Evolutionary conservation across 2,888 invertebrate genomes (phyloP), one percentile per base, ranked within the genome.

Genomic region (Sipunculus nudus): DNA sequence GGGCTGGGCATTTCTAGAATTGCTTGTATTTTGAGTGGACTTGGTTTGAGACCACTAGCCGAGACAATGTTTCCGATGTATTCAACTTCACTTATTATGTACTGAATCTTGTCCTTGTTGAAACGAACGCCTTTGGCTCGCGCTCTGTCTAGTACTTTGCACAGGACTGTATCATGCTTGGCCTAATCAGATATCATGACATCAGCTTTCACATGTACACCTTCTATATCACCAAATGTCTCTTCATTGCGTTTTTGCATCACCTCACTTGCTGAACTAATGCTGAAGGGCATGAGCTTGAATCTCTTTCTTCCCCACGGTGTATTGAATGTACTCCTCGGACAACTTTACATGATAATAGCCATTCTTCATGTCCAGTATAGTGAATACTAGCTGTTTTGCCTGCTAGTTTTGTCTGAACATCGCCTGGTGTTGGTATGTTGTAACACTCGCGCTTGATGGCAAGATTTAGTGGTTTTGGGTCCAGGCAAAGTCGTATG

Each of bases 311-410:
- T 8, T 19, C 65, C 61, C 54, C 49, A 61, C 0, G 66, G 68
- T n/a, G 59, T 67, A 47, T 68, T 57, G 35, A 69, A 71, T 32
- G 68, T 71, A 41, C 32, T 67, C 53, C 4, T 61, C 57, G 35
- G 48, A 53, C 1, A 75, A 41, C 25, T 56, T 61, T 3, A 68
- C 46, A 8, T 66, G 45, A 67, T 70, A 73, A 40, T 66, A 72
- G 0, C 71, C 71, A 48, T 62, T 48, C 39, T 61, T 62, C 46
- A 59, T 59, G 41, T 70, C 65, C 8, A 64, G 38, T 13, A 60
- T 61, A n/a, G 59, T 57, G 41, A 65, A 67, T 10, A 53, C 28
- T n/a, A n/a, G n/a, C n/a, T 31, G 45, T 65, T 26, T 57, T 64
- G 23, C 70, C 67, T 41, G 21, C 40, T 19, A 70, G 43, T 38